Evolutionary conservation across 2,797 vertebrate genomes (phyloP).

Genomic region (Pipistrellus pygmaeus): DNA sequence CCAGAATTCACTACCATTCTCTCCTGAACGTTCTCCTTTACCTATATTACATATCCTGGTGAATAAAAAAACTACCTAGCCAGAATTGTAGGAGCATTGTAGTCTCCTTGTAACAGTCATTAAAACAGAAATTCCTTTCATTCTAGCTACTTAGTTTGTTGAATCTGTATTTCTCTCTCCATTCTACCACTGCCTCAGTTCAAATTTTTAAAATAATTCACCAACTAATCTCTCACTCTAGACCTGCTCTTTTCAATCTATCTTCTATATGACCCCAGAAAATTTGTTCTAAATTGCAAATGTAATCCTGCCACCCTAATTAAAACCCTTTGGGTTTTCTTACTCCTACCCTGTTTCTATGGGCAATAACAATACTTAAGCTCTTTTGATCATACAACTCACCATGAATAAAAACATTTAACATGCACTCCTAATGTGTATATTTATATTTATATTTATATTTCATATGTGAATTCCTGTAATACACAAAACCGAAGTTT

Average conservation of each 20-base stretch:
- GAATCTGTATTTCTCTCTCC: background rate
- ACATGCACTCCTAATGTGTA: background rate
- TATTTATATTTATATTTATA: background rate
- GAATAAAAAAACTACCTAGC: background rate
- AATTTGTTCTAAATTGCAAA: background rate
- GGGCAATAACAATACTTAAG: background rate
- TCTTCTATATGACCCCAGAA: background rate
- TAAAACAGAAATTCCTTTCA: background rate
- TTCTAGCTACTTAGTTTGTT: background rate
- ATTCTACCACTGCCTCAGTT: conserved; percentile 4
- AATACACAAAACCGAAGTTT: background rate
- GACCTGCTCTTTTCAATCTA: background rate
- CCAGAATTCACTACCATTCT: background rate
- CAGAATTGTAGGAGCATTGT: background rate
- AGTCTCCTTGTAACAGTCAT: background rate
- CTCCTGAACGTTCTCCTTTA: background rate
- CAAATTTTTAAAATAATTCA: background rate
- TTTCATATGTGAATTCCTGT: background rate
- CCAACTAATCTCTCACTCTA: background rate
- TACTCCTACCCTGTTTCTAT: background rate
- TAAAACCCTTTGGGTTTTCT: background rate
- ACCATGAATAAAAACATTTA: background rate
- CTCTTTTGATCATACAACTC: background rate
- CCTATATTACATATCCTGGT: background rate
- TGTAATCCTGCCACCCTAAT: background rate